Evolutionary conservation across 2,888 invertebrate species (phyloP), one percentile per base, ranked within the genome.

Genomic region (Ganaspis brasiliensis): DNA sequence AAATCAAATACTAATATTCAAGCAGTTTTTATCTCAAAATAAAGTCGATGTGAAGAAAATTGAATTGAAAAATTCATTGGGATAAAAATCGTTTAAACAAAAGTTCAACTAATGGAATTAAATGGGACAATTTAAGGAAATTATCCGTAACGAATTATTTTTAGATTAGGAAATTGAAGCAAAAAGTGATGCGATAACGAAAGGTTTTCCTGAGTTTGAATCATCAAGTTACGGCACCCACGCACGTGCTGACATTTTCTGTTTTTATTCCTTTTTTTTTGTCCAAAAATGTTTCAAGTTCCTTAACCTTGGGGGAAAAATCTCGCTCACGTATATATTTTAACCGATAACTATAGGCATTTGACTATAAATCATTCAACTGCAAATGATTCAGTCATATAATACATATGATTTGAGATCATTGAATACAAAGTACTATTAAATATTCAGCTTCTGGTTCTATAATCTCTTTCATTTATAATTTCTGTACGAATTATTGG

Each of bases 201-300:
- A n/a, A n/a, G n/a, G n/a, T n/a, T n/a, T n/a, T n/a, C n/a, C n/a
- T n/a, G n/a, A n/a, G n/a, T n/a, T n/a, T n/a, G n/a, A n/a, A n/a
- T n/a, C n/a, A n/a, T n/a, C n/a, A n/a, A n/a, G n/a, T 45, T 14
- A 45, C 45, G 45, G 16, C n/a, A 49, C 31, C 16, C 2, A 40
- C 21, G 21, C 14, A 52, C 19, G 52, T 52, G 40, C 16, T 40
- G 14, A 14, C 40, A 21, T n/a, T 63, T 63, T 19, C 14, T n/a
- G 2, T 49, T 8, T 49, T 8, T 49, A 0, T 49, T 49, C 49
- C n/a, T n/a, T n/a, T n/a, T n/a, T n/a, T n/a, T n/a, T n/a, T n/a
- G n/a, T n/a, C n/a, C n/a, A n/a, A 31, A 31, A 31, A 31, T 59
- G 24, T 26, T 40, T 21, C 63, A 63, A 63, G 63, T 40, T 63